These are phyloP conservation scores for Drosophila rellima DNA, from an alignment of 2,888 invertebrate species.

Conservation along the genomic window DNA sequence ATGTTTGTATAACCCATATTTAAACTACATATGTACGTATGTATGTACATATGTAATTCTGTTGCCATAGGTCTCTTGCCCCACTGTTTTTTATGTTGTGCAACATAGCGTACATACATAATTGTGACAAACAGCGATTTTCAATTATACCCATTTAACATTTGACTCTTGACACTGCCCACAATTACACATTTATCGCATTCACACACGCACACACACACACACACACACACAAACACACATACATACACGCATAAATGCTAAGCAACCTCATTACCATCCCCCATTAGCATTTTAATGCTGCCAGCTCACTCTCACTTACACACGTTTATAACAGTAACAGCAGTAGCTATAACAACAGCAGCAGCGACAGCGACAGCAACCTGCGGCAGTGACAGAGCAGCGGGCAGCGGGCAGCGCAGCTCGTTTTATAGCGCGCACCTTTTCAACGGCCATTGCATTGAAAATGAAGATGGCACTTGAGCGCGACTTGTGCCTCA, in stretches of 20 bases:
- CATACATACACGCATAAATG: slow-evolving; percentile 12
- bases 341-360: slow-evolving; percentile 2
- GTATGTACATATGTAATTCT: slow-evolving; percentile 10
- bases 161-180: slow-evolving; percentile 64
- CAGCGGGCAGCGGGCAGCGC: slow-evolving; percentile 24
- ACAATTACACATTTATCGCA: slow-evolving; percentile 43
- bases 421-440: slow-evolving; percentile 61
- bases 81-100: slow-evolving; percentile 47
- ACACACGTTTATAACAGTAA: slow-evolving; percentile 4
- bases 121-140: slow-evolving; percentile 64
- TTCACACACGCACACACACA: slow-evolving; percentile 13
- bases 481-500: slow-evolving; percentile 11
- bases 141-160: slow-evolving; percentile 73
- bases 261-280: slow-evolving; percentile 53
- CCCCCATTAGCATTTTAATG: slow-evolving; percentile 48
- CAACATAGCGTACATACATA: slow-evolving; percentile 53
- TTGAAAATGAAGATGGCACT: slow-evolving; percentile 47
- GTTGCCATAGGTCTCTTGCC: slow-evolving; percentile 51
- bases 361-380: neutral
- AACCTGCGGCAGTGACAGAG: neutral
- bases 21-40: neutral
- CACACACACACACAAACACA: neutral
- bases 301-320: slow-evolving; percentile 37
- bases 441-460: slow-evolving; percentile 59
- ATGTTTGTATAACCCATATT: slow-evolving; percentile 38